These are phyloP conservation scores for Crambe crambe DNA, from an alignment of 37 sponge, comb jelly and placozoan species.

Conservation along the genomic window DNA sequence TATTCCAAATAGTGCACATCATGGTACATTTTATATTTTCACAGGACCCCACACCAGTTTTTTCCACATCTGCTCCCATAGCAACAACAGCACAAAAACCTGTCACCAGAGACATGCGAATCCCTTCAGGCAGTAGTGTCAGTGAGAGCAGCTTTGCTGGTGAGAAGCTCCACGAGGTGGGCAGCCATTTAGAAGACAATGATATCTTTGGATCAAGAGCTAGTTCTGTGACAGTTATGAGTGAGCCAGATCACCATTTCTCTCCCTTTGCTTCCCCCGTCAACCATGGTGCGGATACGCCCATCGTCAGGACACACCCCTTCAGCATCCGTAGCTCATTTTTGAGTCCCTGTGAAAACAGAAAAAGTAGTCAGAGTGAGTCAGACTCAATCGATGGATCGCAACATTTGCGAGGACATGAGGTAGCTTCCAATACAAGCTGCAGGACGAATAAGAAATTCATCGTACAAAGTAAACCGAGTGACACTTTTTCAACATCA, in stretches of 20 bases:
- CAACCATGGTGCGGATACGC: background rate
- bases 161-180: no score
- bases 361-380: conserved; percentile 3
- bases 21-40: no score
- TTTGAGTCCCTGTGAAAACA: background rate
- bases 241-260: conserved; percentile 18
- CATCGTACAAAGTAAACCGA: no score
- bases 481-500: background rate
- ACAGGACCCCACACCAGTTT: no score
- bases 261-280: conserved; percentile 24
- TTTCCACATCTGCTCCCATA: no score
- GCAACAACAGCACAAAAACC: no score
- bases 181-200: background rate
- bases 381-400: background rate
- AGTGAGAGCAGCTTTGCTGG: no score
- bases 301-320: conserved; percentile 56
- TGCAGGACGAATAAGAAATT: no score
- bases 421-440: no score
- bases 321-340: conserved; percentile 29
- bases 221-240: conserved; percentile 31
- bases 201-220: conserved; percentile 20
- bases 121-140: no score
- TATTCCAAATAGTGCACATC: background rate
- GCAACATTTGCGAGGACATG: no score
- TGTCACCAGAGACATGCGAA: no score